A percentile compares a stretch with the other conserved stretches of the same genome.
Conservation (phyloP, 2,113 vertebrate species). For the Thymallus thymallus region DNA sequence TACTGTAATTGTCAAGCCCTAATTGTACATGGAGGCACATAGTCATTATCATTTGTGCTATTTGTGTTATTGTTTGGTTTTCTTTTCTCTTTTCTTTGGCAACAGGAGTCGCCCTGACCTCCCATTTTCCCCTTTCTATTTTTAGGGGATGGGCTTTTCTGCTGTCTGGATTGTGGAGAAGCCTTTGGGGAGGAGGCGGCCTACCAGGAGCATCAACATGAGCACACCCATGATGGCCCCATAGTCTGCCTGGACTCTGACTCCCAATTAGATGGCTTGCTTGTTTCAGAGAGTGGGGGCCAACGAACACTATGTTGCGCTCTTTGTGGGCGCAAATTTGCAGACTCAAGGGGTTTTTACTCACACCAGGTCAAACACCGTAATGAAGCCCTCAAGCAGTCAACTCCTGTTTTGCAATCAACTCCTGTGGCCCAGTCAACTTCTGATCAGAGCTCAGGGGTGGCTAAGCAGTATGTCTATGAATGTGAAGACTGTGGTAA, state of each 20-base stretch:
- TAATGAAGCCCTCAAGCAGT: conserved; percentile 53
- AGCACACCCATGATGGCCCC: conserved; percentile 62
- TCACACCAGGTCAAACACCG: conserved; percentile 60
- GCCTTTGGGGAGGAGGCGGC: conserved; percentile 63
- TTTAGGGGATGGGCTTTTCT: conserved; percentile 70
- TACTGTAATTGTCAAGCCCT: too few species aligned
- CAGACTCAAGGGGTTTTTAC: conserved; percentile 54
- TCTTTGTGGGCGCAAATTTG: conserved; percentile 58
- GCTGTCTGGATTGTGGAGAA: conserved; percentile 69
- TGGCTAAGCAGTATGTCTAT: conserved; percentile 54
- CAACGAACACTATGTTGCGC: conserved; percentile 55
- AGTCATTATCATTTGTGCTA: not conserved
- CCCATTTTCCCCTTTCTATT: conserved; percentile 68
- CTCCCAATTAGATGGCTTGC: conserved; percentile 46
- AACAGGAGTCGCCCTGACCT: conserved; percentile 63
- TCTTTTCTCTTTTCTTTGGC: conserved; percentile 37
- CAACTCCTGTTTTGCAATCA: not conserved
- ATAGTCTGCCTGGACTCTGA: conserved; percentile 50
- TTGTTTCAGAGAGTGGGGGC: conserved; percentile 53
- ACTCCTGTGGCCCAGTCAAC: not conserved
- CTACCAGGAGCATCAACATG: conserved; percentile 60
- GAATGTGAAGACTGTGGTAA: conserved; percentile 75
- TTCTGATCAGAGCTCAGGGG: conserved; percentile 11
- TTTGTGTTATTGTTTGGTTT: conserved; percentile 23
- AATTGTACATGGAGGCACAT: not conserved